phyloP scores from a whole-genome alignment of 92 coral and sea anemone genomes.

The Heteractis magnifica region DNA sequence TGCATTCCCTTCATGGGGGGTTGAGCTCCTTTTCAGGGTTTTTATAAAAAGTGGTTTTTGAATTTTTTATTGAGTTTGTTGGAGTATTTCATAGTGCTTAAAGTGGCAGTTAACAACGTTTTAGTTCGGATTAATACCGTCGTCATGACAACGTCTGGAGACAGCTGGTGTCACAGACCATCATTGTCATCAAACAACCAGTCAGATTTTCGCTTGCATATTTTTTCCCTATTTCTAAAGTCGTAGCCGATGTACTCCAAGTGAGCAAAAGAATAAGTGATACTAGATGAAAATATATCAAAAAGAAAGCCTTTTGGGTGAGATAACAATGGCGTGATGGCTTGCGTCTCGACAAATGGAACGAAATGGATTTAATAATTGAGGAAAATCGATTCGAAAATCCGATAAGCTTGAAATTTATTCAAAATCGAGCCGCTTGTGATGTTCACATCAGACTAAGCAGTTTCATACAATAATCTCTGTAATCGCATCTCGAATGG shows the following conservation, averaged over 20 bases:
- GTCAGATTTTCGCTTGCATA: background rate
- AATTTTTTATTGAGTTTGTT: background rate
- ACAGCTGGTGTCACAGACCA: conserved; percentile 21
- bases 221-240: background rate
- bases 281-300: background rate
- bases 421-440: conserved; percentile 7
- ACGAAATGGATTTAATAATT: conserved; percentile 4
- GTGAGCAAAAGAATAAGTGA: background rate
- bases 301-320: background rate
- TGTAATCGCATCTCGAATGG: background rate
- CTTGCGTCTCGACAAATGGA: background rate
- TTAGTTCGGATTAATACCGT: conserved; percentile 1
- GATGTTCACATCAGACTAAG: background rate
- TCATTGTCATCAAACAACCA: conserved; percentile 1
- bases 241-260: background rate
- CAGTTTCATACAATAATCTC: too few species aligned
- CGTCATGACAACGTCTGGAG: conserved; percentile 15
- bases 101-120: background rate
- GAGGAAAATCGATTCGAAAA: conserved; percentile 24
- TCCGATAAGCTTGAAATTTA: conserved; percentile 20
- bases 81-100: background rate
- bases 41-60: background rate
- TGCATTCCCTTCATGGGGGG: too few species aligned
- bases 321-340: background rate
- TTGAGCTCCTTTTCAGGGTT: too few species aligned